Conservation (phyloP, 2,888 invertebrate species). For the Biston stratarius region DNA sequence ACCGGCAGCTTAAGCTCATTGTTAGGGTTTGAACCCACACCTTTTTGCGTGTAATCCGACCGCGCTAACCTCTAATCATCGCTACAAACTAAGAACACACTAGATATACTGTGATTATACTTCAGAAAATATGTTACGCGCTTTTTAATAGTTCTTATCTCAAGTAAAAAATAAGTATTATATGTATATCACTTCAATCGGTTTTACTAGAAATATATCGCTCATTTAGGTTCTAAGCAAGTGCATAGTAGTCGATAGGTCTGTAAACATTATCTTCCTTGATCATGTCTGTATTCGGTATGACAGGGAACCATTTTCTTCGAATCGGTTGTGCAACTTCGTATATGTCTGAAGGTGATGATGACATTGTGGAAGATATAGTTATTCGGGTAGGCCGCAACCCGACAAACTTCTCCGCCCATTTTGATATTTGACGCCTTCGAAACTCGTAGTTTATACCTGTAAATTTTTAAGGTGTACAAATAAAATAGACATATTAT, state of each 20-base stretch:
- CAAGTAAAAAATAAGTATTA: too few relatives aligned
- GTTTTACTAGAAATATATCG: not conserved
- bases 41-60: too few relatives aligned
- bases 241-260: not conserved
- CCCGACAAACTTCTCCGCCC: not conserved
- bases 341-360: too few relatives aligned
- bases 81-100: too few relatives aligned
- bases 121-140: too few relatives aligned
- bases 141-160: too few relatives aligned
- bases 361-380: not conserved
- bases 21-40: too few relatives aligned
- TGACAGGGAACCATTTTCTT: not conserved
- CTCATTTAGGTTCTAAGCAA: not conserved
- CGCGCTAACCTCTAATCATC: too few relatives aligned
- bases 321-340: not conserved
- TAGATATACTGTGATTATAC: too few relatives aligned
- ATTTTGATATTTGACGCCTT: conserved; percentile 1
- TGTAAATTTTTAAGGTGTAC: not conserved
- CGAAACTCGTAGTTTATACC: not conserved
- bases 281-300: not conserved
- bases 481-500: too few relatives aligned
- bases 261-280: not conserved
- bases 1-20: too few relatives aligned
- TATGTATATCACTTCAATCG: too few relatives aligned
- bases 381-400: not conserved